phyloP scores from a whole-genome alignment of 2,888 invertebrate genomes.

The Antitype chi region DNA sequence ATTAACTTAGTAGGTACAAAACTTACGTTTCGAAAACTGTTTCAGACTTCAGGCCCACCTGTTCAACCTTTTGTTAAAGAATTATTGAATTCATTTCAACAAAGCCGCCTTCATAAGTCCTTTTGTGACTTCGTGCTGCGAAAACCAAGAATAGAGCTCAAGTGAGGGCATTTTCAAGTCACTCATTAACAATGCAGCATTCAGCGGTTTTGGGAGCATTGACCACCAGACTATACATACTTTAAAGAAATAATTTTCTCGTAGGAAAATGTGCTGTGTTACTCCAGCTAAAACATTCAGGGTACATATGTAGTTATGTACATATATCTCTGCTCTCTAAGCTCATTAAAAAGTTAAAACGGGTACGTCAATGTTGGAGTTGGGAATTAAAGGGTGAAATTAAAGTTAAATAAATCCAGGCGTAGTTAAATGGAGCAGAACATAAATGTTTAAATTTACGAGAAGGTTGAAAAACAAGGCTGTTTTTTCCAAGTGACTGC shows the following conservation, averaged over 20 bases:
- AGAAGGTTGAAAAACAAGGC: conserved; percentile 32
- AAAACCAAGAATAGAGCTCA: conserved; percentile 11
- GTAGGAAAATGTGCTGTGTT: conserved; percentile 3
- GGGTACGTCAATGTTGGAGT: conserved; percentile 46
- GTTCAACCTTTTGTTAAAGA: conserved; percentile 36
- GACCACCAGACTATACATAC: conserved; percentile 30
- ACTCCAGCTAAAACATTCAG: conserved; percentile 28
- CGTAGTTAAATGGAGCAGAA: conserved; percentile 25
- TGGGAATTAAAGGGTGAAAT: conserved; percentile 35
- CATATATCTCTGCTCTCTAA: conserved; percentile 21
- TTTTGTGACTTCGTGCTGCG: conserved; percentile 19
- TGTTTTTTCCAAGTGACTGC: conserved; percentile 46
- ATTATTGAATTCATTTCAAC: conserved; percentile 16
- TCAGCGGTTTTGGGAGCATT: conserved; percentile 44
- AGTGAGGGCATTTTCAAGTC: conserved; percentile 18
- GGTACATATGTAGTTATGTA: background rate
- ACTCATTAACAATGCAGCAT: conserved; percentile 43
- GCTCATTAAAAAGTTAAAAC: conserved; percentile 52
- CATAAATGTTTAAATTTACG: conserved; percentile 33
- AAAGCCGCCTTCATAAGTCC: conserved; percentile 8
- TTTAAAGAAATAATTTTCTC: conserved; percentile 27
- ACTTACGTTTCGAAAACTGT: conserved; percentile 31
- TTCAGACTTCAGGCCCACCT: conserved; percentile 39
- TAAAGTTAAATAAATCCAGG: conserved; percentile 37
- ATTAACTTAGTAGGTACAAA: conserved; percentile 33